Evolutionary conservation across 2,113 vertebrate genomes (phyloP), one percentile per base, ranked within the genome.

Genomic region (Phalacrocorax carbo): DNA sequence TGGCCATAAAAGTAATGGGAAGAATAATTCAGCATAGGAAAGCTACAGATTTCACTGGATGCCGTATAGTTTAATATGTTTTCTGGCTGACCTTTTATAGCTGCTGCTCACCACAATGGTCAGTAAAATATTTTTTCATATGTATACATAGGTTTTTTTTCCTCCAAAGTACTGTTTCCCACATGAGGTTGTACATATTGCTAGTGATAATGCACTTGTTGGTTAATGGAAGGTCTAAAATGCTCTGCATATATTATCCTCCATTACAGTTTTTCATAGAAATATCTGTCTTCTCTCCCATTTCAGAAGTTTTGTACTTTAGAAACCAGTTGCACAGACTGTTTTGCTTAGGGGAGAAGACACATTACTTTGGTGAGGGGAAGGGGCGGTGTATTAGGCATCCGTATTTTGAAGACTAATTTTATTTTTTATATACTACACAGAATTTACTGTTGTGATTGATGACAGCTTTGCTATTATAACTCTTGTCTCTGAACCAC

Each of bases 381-480:
- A 15, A 3, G 34, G 3, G 34, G 34, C 19, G 46, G 25, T 68
- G 65, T 18, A 36, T 36, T 17, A 80, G 61, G 40, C 49, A 44
- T 36, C 27, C 25, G 2, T 30, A 46, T 75, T 84, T 75, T 58
- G 21, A 70, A 70, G 46, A 38, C 26, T 58, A 23, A 49, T 71
- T 38, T 65, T 84, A 57, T 79, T 62, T 75, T 79, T 64, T 58
- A 19, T 58, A 22, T 20, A 5, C 32, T 32, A 27, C 51, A 15
- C 20, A 15, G 19, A 61, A 57, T 93, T 91, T 92, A 40, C 51
- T 80, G 46, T 49, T 8, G 11, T 76, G 69, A 54, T 48, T 86
- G 86, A 71, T 94, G 81, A 73, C 77, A 73, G 40, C 68, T 93
- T 94, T 96, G 40, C 93, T 95, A 5, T 86, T 54, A n/a, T 66